phyloP scores from a whole-genome alignment of 2,113 vertebrate genomes.

The Pipa parva region DNA sequence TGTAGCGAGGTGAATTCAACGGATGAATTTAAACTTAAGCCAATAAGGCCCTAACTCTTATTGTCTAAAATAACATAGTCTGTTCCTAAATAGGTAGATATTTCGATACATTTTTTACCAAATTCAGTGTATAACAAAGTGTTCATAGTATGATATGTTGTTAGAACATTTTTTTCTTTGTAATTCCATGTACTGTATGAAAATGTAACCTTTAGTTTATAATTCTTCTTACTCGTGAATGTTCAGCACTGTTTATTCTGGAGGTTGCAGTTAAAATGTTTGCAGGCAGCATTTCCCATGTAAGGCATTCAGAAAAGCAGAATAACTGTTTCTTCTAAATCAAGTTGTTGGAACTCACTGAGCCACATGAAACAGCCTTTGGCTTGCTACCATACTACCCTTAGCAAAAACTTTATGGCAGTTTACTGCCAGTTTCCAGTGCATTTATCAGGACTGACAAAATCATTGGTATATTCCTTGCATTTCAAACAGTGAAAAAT shows the following conservation, averaged over 20 bases:
- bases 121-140: no score
- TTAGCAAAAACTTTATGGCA: slow-evolving; percentile 27
- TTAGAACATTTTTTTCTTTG: no score
- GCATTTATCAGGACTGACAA: slow-evolving; percentile 34
- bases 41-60: no score
- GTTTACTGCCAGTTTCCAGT: slow-evolving; percentile 16
- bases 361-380: slow-evolving; percentile 29
- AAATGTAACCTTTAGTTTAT: no score
- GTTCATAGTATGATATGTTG: no score
- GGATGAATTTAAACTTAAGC: no score
- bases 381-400: slow-evolving; percentile 33
- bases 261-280: slow-evolving; percentile 21
- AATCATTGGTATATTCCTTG: slow-evolving; percentile 1
- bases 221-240: no score
- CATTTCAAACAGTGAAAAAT: slow-evolving; percentile 16
- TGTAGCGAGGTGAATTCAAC: no score
- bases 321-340: slow-evolving; percentile 35
- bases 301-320: slow-evolving; percentile 25
- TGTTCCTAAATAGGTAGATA: no score
- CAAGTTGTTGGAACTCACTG: slow-evolving; percentile 38
- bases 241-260: not conserved
- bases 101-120: no score
- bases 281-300: slow-evolving; percentile 28
- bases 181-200: no score
- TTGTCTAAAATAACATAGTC: no score